A percentile compares a stretch with the other conserved stretches of the same genome.
phyloP scores from a whole-genome alignment of 2,113 vertebrate species.

The Neofelis nebulosa region DNA sequence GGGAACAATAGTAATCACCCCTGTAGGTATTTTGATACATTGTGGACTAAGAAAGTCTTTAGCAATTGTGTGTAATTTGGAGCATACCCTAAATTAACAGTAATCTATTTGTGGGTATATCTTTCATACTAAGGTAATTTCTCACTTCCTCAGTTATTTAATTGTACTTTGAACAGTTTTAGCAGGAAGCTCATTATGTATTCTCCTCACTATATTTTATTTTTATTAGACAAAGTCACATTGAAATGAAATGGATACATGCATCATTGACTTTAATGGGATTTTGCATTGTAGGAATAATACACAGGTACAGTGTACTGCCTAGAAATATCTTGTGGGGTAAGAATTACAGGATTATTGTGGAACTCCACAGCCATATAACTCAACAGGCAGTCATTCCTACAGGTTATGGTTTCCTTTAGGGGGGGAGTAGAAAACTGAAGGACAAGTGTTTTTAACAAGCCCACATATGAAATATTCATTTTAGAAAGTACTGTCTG shows the following conservation, averaged over 20 bases:
- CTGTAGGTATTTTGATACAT: slow-evolving; percentile 35
- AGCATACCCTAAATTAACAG: slow-evolving; percentile 58
- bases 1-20: slow-evolving; percentile 55
- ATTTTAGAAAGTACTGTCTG: slow-evolving; percentile 44
- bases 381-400: slow-evolving; percentile 60
- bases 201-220: slow-evolving; percentile 77
- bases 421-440: not conserved
- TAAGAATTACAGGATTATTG: slow-evolving; percentile 60
- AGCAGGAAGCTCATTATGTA: slow-evolving; percentile 74
- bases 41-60: slow-evolving; percentile 29
- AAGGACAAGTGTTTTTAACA: slow-evolving; percentile 59
- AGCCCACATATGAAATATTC: not conserved
- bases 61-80: slow-evolving; percentile 59
- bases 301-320: slow-evolving; percentile 57
- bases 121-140: slow-evolving; percentile 60
- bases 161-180: slow-evolving; percentile 72
- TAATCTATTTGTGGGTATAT: slow-evolving; percentile 59
- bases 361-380: not conserved
- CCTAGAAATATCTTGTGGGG: slow-evolving; percentile 49
- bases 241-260: slow-evolving; percentile 81
- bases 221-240: slow-evolving; percentile 85
- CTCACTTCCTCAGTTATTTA: slow-evolving; percentile 75
- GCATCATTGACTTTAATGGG: slow-evolving; percentile 80
- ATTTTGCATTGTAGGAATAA: slow-evolving; percentile 79
- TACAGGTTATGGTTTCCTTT: slow-evolving; percentile 53